These are phyloP conservation scores for Perccottus glenii DNA, from an alignment of 2,113 vertebrate species.

Conservation along the genomic window DNA sequence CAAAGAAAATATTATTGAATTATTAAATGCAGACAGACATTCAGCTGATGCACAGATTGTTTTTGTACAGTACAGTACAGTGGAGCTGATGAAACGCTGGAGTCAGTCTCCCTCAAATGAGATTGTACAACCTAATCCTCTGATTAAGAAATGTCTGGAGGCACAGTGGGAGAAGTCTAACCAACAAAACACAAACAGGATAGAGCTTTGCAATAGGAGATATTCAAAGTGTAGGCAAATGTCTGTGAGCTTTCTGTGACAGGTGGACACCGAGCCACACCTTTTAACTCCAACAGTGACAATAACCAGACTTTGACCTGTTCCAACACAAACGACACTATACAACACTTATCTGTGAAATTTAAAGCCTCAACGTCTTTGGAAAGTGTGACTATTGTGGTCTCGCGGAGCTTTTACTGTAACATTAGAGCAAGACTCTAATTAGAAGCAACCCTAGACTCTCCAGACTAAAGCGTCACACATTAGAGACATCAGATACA, in stretches of 20 bases:
- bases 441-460: constrained; percentile 15
- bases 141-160: constrained; percentile 38
- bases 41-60: too few relatives aligned
- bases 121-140: constrained; percentile 47
- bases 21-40: too few relatives aligned
- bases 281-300: constrained; percentile 17
- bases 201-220: neutral
- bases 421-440: constrained; percentile 1
- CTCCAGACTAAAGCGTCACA: constrained; percentile 6
- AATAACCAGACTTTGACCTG: constrained; percentile 68
- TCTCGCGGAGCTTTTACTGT: neutral
- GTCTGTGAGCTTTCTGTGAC: constrained; percentile 2
- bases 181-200: constrained; percentile 12
- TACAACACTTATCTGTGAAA: neutral
- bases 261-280: constrained; percentile 25
- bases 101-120: constrained; percentile 29
- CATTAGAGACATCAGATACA: neutral
- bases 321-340: constrained; percentile 12
- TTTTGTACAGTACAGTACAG: too few relatives aligned
- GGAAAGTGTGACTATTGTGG: neutral
- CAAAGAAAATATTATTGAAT: too few relatives aligned
- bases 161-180: neutral
- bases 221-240: constrained; percentile 78
- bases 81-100: constrained; percentile 15
- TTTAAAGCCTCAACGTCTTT: neutral